phyloP scores from a whole-genome alignment of 2,113 vertebrate genomes.

The Urocynchramus pylzowi region DNA sequence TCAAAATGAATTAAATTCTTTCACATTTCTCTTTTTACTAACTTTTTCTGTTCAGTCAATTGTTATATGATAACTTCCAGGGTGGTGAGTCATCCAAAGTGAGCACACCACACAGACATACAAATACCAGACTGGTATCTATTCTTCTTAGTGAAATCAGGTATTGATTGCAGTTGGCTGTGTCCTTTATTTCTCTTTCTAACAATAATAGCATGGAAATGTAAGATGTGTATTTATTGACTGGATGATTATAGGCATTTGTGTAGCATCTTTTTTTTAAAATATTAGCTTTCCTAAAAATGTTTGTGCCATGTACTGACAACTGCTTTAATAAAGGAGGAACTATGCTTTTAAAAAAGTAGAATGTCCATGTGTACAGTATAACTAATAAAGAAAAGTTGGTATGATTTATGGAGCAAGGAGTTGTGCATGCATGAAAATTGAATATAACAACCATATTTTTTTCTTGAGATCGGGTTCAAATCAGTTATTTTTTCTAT shows the following conservation, averaged over 20 bases:
- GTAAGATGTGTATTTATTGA: conserved; percentile 3
- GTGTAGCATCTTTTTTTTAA: neutral
- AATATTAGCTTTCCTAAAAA: neutral
- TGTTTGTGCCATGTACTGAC: neutral
- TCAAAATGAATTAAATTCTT: neutral
- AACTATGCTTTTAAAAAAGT: neutral
- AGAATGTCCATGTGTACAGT: neutral
- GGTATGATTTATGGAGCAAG: neutral
- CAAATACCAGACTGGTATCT: neutral
- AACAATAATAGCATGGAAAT: conserved; percentile 5
- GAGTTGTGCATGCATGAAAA: neutral
- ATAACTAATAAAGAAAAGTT: neutral
- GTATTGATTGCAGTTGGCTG: neutral
- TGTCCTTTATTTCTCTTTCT: neutral
- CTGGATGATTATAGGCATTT: neutral
- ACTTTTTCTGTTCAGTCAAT: neutral
- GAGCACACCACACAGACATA: neutral
- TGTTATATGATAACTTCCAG: neutral
- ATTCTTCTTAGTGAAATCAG: conserved; percentile 16
- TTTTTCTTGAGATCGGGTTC: neutral
- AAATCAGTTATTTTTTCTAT: neutral
- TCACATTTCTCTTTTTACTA: neutral
- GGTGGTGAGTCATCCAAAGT: neutral
- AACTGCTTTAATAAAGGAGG: neutral
- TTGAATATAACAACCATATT: neutral